phyloP scores from a whole-genome alignment of 2,888 invertebrate genomes.

The Callyntrura guangdongensis region DNA sequence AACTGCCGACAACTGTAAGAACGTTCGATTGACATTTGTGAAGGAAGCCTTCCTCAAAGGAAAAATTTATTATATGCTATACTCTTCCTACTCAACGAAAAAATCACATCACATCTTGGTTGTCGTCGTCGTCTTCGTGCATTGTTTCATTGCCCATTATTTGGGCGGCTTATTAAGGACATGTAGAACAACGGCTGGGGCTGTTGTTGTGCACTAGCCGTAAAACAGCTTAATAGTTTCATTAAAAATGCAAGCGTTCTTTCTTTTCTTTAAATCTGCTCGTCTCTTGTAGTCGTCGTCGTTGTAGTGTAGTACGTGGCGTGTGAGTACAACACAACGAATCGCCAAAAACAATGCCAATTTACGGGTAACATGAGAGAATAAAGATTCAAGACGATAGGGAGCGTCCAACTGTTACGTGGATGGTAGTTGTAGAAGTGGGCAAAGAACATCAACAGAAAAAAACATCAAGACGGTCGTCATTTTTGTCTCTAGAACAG shows the following conservation, averaged over 20 bases:
- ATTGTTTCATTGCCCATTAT: conserved; percentile 49
- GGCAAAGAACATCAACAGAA: no score
- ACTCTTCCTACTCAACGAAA: neutral
- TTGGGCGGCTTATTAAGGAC: conserved; percentile 73
- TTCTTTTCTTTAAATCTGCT: no score
- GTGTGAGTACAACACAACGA: neutral
- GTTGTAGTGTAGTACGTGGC: neutral
- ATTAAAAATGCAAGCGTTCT: neutral
- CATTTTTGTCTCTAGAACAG: no score
- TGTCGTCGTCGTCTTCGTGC: no score
- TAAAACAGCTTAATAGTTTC: neutral
- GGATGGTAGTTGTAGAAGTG: no score
- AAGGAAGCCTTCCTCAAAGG: neutral
- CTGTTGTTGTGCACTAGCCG: neutral
- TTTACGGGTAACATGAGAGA: no score
- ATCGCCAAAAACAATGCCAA: conserved; percentile 9
- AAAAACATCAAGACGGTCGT: no score
- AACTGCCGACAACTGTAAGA: no score
- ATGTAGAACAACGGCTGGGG: neutral
- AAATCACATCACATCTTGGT: neutral
- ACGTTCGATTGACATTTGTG: no score
- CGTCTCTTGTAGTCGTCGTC: neutral
- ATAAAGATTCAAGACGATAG: no score
- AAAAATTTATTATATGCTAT: conserved; percentile 3
- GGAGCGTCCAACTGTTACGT: no score